A percentile compares a stretch with the other conserved stretches of the same genome.
phyloP scores from a whole-genome alignment of 2,113 vertebrate species.

The Origma solitaria region DNA sequence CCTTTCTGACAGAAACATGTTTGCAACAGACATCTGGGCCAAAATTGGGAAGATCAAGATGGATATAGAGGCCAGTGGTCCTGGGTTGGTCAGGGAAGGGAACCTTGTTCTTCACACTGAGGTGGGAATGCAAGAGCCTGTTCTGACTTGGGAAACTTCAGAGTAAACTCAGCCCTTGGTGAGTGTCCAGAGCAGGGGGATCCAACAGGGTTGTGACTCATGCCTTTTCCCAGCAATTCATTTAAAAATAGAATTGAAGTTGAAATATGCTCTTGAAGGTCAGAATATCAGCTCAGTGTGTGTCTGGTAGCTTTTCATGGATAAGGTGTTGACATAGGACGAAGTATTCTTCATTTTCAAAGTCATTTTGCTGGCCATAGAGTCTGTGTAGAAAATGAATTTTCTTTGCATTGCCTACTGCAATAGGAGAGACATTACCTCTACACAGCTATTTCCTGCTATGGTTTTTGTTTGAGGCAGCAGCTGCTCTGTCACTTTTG shows the following conservation, averaged over 20 bases:
- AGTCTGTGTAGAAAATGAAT: background rate
- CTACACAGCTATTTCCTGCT: background rate
- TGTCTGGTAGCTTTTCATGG: background rate
- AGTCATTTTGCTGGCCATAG: background rate
- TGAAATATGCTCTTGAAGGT: conserved; percentile 32
- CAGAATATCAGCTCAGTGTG: background rate
- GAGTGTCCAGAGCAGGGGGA: conserved; percentile 23
- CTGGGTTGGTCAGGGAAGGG: background rate
- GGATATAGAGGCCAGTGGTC: background rate
- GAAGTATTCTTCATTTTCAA: background rate
- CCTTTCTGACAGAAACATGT: background rate
- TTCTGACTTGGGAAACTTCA: background rate
- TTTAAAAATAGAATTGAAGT: conserved; percentile 54
- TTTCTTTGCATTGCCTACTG: background rate
- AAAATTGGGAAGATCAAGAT: background rate
- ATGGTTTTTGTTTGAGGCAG: background rate
- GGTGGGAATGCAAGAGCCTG: background rate
- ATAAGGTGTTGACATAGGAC: background rate
- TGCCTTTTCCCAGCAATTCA: conserved; percentile 48
- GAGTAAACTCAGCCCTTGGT: conserved; percentile 20
- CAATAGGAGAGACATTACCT: background rate
- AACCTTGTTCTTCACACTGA: background rate
- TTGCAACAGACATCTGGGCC: background rate
- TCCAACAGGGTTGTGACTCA: conserved; percentile 23
- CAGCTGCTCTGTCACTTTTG: background rate